These are phyloP conservation scores for Terebella lapidaria DNA, from an alignment of 2,888 invertebrate species.

Conservation along the genomic window DNA sequence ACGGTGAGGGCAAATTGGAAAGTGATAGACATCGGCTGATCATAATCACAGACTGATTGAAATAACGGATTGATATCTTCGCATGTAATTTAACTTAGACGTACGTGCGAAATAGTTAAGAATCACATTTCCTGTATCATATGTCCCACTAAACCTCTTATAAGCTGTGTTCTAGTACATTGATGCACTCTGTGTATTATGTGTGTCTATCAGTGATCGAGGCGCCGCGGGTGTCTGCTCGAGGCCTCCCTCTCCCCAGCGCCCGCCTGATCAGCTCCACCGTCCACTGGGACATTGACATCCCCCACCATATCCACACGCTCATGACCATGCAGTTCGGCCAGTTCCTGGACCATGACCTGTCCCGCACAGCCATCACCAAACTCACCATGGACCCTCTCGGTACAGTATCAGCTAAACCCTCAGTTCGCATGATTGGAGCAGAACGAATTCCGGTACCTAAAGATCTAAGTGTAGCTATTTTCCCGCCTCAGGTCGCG, in stretches of 20 bases:
- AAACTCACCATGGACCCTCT: conserved; percentile 15
- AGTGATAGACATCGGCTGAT: no score
- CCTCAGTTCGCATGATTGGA: no score
- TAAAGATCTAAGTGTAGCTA: no score
- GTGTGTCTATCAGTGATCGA: conserved; percentile 19
- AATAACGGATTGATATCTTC: neutral
- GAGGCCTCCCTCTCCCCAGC: conserved; percentile 24
- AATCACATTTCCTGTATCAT: neutral
- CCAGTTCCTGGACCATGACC: conserved; percentile 33
- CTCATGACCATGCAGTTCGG: conserved; percentile 31
- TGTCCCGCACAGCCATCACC: conserved; percentile 27
- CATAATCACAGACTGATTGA: neutral
- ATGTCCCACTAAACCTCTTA: no score
- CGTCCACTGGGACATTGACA: conserved; percentile 20
- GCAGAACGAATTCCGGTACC: no score
- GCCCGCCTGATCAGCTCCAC: conserved; percentile 26
- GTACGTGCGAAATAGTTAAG: neutral
- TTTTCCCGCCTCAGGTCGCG: no score
- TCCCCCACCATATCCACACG: conserved; percentile 14
- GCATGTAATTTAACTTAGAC: neutral
- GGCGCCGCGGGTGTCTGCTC: conserved; percentile 17
- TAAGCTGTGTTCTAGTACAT: no score
- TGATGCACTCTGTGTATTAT: no score
- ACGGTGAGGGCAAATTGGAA: conserved; percentile 16
- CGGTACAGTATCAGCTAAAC: no score